These are phyloP conservation scores for Takifugu rubripes DNA, from an alignment of 2,797 vertebrate species.

Conservation along the genomic window DNA sequence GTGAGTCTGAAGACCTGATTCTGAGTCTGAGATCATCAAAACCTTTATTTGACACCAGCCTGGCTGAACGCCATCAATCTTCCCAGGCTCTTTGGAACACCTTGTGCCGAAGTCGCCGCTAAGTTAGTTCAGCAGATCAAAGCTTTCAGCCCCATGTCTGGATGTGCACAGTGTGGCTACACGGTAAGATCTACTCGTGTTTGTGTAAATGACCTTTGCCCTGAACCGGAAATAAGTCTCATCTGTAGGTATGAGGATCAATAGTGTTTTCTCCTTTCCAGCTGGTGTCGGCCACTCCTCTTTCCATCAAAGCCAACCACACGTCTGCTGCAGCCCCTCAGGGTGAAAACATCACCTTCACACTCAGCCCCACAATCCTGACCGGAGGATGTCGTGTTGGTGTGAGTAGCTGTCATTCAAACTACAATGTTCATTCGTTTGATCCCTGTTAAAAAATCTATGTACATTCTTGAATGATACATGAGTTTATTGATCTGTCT, in stretches of 20 bases:
- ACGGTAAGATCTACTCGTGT: conserved; percentile 12
- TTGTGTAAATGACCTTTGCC: neutral
- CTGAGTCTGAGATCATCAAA: neutral
- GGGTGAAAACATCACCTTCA: conserved; percentile 34
- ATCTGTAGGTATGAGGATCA: no score
- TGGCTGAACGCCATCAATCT: neutral
- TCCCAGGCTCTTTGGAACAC: conserved; percentile 37
- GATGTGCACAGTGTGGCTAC: conserved; percentile 25
- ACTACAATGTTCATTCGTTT: neutral
- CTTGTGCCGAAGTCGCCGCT: conserved; percentile 29
- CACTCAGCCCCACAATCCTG: conserved; percentile 6
- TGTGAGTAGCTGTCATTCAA: conserved; percentile 20
- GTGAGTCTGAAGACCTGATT: conserved; percentile 13
- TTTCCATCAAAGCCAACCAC: conserved; percentile 40
- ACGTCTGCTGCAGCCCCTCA: conserved; percentile 25
- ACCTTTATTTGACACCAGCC: neutral
- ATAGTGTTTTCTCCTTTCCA: conserved; percentile 13
- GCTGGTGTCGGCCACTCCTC: conserved; percentile 28
- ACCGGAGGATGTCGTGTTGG: conserved; percentile 29
- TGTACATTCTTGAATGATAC: no score
- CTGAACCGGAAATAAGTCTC: no score
- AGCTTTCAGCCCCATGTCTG: conserved; percentile 13
- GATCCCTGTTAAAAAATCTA: neutral
- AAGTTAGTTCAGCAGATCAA: conserved; percentile 36
- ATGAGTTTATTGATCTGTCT: neutral